phyloP scores from a whole-genome alignment of 2,797 vertebrate genomes.

The Diceros bicornis region DNA sequence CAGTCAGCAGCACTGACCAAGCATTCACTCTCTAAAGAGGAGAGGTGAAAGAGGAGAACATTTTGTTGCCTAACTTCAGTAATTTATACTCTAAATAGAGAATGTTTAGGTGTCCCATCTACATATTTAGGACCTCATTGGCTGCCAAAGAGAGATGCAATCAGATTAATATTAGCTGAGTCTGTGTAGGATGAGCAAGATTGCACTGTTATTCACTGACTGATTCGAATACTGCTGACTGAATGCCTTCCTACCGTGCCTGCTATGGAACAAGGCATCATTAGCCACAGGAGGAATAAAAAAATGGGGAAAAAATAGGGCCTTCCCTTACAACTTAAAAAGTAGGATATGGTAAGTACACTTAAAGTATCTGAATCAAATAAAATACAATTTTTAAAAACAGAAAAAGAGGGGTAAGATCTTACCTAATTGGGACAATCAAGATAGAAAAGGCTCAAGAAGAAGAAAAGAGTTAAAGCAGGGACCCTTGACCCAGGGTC shows the following conservation, averaged over 20 bases:
- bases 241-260: not conserved
- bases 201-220: not conserved
- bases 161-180: slow-evolving; percentile 25
- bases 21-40: not conserved
- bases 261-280: not conserved
- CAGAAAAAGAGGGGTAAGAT: not conserved
- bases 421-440: not conserved
- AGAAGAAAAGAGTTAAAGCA: not conserved
- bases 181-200: not conserved
- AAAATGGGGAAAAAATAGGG: not conserved
- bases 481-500: not conserved
- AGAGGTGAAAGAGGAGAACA: not conserved
- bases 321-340: not conserved
- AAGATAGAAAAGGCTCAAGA: not conserved
- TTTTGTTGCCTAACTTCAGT: slow-evolving; percentile 40
- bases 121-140: slow-evolving; percentile 5
- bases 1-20: not conserved
- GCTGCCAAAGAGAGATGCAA: slow-evolving; percentile 6
- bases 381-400: not conserved
- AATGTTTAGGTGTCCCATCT: not conserved
- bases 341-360: not conserved
- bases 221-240: not conserved
- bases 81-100: slow-evolving; percentile 21
- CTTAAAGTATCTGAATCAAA: slow-evolving; percentile 23
- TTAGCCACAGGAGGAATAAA: not conserved